phyloP scores from a whole-genome alignment of 2,888 invertebrate species.

The Drosophila nigricruria region DNA sequence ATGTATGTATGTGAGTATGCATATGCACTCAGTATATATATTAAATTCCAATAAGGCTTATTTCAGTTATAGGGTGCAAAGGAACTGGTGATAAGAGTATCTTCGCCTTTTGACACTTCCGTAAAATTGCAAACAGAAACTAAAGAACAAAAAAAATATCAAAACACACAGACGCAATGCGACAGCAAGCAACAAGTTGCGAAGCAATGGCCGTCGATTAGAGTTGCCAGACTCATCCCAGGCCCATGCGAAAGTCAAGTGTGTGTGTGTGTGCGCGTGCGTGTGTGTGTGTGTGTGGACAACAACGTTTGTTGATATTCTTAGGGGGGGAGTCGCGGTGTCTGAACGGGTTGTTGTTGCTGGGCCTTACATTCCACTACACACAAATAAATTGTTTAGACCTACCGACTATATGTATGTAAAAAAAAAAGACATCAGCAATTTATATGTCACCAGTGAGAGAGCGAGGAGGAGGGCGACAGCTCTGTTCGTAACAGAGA shows the following conservation, averaged over 20 bases:
- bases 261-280: constrained; percentile 51
- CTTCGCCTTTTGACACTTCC: constrained; percentile 19
- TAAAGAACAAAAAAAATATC: constrained; percentile 40
- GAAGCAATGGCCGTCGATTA: constrained; percentile 75
- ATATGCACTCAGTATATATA: constrained; percentile 4
- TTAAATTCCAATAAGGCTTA: constrained; percentile 10
- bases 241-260: constrained; percentile 47
- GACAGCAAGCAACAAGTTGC: constrained; percentile 76
- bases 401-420: constrained; percentile 19
- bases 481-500: constrained; percentile 32
- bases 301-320: constrained; percentile 41
- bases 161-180: constrained; percentile 54
- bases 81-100: constrained; percentile 2
- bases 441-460: constrained; percentile 40
- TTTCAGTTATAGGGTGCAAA: constrained; percentile 3
- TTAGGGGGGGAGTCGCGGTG: constrained; percentile 12
- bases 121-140: constrained; percentile 40
- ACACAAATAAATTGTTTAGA: constrained; percentile 60
- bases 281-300: constrained; percentile 19
- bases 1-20: background rate
- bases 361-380: constrained; percentile 38
- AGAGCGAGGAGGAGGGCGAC: constrained; percentile 31
- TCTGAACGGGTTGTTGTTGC: constrained; percentile 1
- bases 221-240: constrained; percentile 71
- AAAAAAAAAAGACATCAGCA: constrained; percentile 29